phyloP scores from a whole-genome alignment of 30 jellyfish, hydroid and myxozoan species.

The Pelagia noctiluca region DNA sequence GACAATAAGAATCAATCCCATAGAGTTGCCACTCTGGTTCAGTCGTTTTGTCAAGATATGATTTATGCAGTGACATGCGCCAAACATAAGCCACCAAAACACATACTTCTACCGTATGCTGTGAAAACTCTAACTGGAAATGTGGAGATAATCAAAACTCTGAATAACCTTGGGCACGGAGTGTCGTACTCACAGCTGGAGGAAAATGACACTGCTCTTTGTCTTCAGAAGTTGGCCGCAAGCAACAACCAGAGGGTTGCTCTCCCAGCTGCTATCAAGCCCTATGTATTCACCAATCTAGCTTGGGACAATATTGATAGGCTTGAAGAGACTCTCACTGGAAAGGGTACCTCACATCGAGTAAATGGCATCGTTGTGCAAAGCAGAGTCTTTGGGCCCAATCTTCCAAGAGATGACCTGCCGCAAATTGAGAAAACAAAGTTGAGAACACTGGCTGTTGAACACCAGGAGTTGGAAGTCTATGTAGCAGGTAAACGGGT shows the following conservation, averaged over 20 bases:
- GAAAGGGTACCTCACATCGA: conserved; percentile 8
- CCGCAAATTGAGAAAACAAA: conserved; percentile 3
- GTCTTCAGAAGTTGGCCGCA: conserved; percentile 5
- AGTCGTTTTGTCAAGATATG: conserved; percentile 11
- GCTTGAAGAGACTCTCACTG: conserved; percentile 8
- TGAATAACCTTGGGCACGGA: conserved; percentile 27
- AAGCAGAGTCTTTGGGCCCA: not conserved
- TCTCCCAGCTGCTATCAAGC: conserved; percentile 5
- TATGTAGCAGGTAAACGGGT: conserved; percentile 6
- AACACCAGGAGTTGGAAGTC: conserved; percentile 8
- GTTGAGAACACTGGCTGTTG: not conserved
- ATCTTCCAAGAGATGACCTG: conserved; percentile 4
- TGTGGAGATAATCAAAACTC: conserved; percentile 4
- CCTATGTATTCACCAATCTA: not conserved
- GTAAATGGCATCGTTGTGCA: not conserved
- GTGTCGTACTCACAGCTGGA: conserved; percentile 11
- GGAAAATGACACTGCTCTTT: conserved; percentile 13
- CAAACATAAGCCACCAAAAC: not conserved
- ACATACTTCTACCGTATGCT: conserved; percentile 18
- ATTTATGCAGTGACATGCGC: conserved; percentile 4
- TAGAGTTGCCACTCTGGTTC: not conserved
- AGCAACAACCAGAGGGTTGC: conserved; percentile 9
- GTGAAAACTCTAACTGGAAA: conserved; percentile 21
- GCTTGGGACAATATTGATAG: conserved; percentile 2
- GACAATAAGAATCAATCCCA: conserved; percentile 8